phyloP scores from a whole-genome alignment of 2,113 vertebrate species.

The Sander lucioperca region DNA sequence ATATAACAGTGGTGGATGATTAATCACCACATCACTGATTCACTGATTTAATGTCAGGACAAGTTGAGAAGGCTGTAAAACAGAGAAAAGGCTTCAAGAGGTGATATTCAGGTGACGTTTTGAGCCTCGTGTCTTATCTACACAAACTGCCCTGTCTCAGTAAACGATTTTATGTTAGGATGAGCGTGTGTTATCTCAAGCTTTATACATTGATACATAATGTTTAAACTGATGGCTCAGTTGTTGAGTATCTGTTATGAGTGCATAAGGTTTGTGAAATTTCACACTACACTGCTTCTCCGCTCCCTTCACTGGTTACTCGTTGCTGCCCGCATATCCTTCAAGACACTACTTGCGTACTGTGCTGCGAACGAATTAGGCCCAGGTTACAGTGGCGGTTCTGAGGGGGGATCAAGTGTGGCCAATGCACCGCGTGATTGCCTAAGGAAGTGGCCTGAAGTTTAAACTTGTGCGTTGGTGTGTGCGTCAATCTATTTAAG shows the following conservation, averaged over 20 bases:
- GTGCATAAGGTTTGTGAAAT: neutral
- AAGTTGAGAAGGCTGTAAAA: conserved; percentile 24
- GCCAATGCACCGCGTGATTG: too few relatives aligned
- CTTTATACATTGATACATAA: conserved; percentile 20
- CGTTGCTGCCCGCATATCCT: too few relatives aligned
- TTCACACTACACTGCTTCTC: too few relatives aligned
- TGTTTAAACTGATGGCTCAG: conserved; percentile 22
- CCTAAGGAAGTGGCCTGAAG: too few relatives aligned
- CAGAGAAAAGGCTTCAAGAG: conserved; percentile 19
- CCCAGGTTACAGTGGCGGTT: too few relatives aligned
- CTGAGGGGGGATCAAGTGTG: too few relatives aligned
- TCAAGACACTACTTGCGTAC: too few relatives aligned
- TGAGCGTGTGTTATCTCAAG: conserved; percentile 32
- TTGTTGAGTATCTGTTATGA: neutral
- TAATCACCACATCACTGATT: conserved; percentile 52
- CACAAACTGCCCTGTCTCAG: neutral
- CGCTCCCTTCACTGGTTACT: too few relatives aligned
- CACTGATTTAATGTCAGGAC: conserved; percentile 54
- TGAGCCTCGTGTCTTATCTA: conserved; percentile 29
- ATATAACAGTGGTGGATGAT: conserved; percentile 44
- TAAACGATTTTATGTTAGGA: conserved; percentile 45
- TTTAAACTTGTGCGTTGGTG: too few relatives aligned
- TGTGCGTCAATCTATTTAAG: too few relatives aligned
- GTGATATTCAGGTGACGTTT: conserved; percentile 36
- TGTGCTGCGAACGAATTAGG: too few relatives aligned